Base-by-base conservation (phyloP, 2,797 vertebrate genomes). In the Scarus forsteni region DNA sequence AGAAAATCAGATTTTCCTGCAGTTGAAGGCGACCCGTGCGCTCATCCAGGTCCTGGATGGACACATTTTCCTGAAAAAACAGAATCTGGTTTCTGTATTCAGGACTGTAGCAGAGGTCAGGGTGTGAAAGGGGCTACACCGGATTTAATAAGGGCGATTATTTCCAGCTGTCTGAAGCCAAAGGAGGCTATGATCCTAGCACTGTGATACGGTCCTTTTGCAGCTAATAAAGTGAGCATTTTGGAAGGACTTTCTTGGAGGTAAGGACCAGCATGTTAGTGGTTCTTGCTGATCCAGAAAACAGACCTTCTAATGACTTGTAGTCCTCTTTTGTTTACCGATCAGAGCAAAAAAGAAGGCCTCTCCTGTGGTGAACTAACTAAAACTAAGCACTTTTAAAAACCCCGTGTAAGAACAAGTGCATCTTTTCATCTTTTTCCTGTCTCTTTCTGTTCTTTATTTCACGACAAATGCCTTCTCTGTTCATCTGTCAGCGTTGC, bases 181-280 rank as follows among this genome's bases (percentile, higher is more conserved):
- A 85, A 85, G 49, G 65, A 81, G 63, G 46, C 75, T 66, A 40
- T 66, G 61, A 69, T 84, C 85, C 66, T 77, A 89, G 80, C 91
- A 93, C 92, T 93, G 92, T 94, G 92, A 94, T 74, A 56, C 49
- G 45, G 66, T 64, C 63, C 65, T 69, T 51, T 66, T 45, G 56
- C 55, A 77, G 76, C 75, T 77, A 59, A 56, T 70, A n/a, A 60
- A 55, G 60, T 66, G 60, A 60, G 63, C 67, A n/a, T 79, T 75
- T 57, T 1, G 12, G n/a, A 51, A 66, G 61, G 60, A 6, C n/a
- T 60, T 80, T 70, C 39, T 58, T 34, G 27, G 38, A 11, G 44
- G 10, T n/a, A 16, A 49, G 52, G 69, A 63, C 56, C 80, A 0
- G 46, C 63, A 68, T 75, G 68, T 56, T 59, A n/a, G 18, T 35